Base-by-base conservation (phyloP, 2,113 vertebrate species). In the Ramphastos sulfuratus region DNA sequence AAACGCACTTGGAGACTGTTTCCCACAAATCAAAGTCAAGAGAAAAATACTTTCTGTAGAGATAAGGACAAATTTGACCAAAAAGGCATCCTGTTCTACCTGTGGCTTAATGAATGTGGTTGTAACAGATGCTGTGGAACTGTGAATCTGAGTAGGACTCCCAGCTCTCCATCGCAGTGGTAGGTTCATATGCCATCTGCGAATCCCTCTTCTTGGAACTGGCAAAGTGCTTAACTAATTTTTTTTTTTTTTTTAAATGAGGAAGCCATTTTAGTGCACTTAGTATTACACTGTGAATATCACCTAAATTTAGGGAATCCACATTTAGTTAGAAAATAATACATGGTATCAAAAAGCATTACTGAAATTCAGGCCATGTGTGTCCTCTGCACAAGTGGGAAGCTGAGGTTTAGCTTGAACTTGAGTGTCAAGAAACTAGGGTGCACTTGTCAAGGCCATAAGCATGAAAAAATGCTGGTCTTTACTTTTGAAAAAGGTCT, bases 101-200 rank as follows among this genome's bases (percentile, higher is more conserved):
- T 33, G 58, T 60, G 89, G 60, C 69, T 55, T 78, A 55, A 55
- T 54, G 56, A 90, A 44, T 73, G 60, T 64, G 58, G 46, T 56
- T 28, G 48, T 35, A 16, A 52, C 42, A 86, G 91, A 50, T 78
- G 72, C 9, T 5, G 52, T 8, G n/a, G 55, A 85, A 39, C 79
- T 30, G 23, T 0, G 24, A 77, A 73, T 67, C 37, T 19, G 21
- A 78, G 24, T 25, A 0, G 4, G 35, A 33, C 60, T 83, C 55
- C 4, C 44, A 44, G 75, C 7, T 3, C 79, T 73, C 33, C 0
- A 0, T 59, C 18, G 0, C 71, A 48, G 82, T 6, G 4, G 9
- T 35, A 63, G 56, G 58, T 59, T 82, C 69, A 15, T 12, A 17
- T 83, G 69, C 82, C 79, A 65, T 69, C 72, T 92, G 91, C 3